Evolutionary conservation across 1,140 invertebrate genomes (phyloP), one percentile per base, ranked within the genome.

Genomic region (Euwallacea fornicatus): DNA sequence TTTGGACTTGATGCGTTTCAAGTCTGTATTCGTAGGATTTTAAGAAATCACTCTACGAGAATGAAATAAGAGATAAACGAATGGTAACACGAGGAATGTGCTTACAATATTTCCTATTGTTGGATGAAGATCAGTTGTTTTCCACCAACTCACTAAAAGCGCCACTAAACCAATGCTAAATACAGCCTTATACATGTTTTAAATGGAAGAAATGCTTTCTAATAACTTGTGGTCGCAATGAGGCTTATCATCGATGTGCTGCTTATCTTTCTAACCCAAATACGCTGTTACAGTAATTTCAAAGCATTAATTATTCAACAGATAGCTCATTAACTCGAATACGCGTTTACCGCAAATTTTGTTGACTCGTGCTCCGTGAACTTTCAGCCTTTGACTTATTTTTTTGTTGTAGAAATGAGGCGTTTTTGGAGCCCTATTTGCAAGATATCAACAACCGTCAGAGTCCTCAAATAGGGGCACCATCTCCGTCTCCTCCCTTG

Each of bases 1-100:
- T 92, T 67, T 83, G 84, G 16, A 88, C 85, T 0, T 84, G 76
- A 78, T 92, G 88, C 50, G 83, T 85, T 77, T 92, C 88, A 2
- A 85, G 80, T 3, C 83, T 83, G 64, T 77, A 78, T 8, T 74
- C 73, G 2, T 61, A 61, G 41, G 62, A 58, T 42, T 59, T 53
- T 53, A 81, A 69, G 44, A 81, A 56, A 63, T 78, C 59, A n/a
- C 69, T 72, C 80, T 81, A 43, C n/a, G 74, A 61, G 43, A 9
- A 55, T 58, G 55, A 10, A 10, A 6, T 9, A 13, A 42, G 21
- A 7, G 7, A 7, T 10, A 10, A 58, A 16, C 16, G 10, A 13
- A 16, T 58, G 21, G 21, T 9, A 6, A 15, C 8, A 43, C 7
- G 42, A 42, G 42, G 42, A 61, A 4, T 61, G 21, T n/a, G 54